These are phyloP conservation scores for Ephydatia muelleri DNA, from an alignment of 37 sponge, comb jelly and placozoan species.

Conservation along the genomic window DNA sequence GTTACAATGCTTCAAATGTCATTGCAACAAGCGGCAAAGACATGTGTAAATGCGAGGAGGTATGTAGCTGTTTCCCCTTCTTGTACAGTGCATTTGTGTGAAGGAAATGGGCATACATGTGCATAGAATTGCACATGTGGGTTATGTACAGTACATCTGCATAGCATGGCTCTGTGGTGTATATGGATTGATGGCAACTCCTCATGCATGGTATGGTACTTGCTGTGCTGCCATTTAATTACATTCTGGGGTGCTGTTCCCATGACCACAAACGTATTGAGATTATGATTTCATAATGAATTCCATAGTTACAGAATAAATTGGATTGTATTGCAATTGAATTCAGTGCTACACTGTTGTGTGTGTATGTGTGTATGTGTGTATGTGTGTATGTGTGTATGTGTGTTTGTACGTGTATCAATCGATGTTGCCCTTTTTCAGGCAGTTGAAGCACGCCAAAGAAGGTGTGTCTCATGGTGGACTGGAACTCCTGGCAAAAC, in stretches of 20 bases:
- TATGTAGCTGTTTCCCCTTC: constrained; percentile 3
- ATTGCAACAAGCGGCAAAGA: constrained; percentile 40
- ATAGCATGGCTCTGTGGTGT: too few relatives aligned
- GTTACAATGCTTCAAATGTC: constrained; percentile 66
- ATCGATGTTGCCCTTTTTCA: background rate
- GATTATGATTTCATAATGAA: background rate
- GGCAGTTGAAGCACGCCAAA: constrained; percentile 52
- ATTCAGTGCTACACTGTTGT: background rate
- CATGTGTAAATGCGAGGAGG: constrained; percentile 53
- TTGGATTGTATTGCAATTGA: background rate
- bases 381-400: background rate
- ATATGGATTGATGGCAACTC: background rate
- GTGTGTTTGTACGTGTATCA: background rate
- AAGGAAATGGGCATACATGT: background rate
- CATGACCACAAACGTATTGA: too few relatives aligned
- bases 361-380: too few relatives aligned
- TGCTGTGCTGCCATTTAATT: background rate
- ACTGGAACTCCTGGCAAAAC: constrained; percentile 73
- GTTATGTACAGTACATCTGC: background rate
- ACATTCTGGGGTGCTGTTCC: too few relatives aligned
- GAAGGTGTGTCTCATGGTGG: constrained; percentile 81
- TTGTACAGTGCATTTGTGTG: background rate
- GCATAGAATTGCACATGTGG: constrained; percentile 5
- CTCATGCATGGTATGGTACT: background rate
- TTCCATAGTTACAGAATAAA: background rate